These are phyloP conservation scores for Psophia crepitans DNA, from an alignment of 2,113 vertebrate genomes.

Conservation along the genomic window DNA sequence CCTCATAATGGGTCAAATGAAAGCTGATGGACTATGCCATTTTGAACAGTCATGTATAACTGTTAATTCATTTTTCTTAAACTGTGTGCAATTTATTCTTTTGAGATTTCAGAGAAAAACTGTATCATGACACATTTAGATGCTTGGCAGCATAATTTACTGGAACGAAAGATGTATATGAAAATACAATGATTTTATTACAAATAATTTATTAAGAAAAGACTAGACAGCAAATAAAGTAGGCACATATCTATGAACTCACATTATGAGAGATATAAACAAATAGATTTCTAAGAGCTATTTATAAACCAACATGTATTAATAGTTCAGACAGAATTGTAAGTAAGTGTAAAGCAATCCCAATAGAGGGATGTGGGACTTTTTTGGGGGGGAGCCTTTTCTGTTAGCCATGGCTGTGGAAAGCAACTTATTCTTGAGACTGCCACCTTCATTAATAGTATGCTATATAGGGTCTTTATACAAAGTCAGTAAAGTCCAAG, in stretches of 20 bases:
- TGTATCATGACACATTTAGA: not conserved
- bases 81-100: not conserved
- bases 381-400: not conserved
- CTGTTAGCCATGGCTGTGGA: not conserved
- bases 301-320: slow-evolving; percentile 6
- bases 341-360: not conserved
- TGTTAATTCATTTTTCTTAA: not conserved
- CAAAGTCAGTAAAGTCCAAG: not conserved
- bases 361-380: not conserved
- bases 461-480: not conserved
- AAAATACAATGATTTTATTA: not conserved
- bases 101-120: not conserved
- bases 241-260: not conserved
- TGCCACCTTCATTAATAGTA: not conserved
- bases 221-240: slow-evolving; percentile 1
- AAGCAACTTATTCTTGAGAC: not conserved
- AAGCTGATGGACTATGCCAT: not conserved
- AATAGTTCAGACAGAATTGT: not conserved
- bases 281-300: not conserved
- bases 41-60: not conserved
- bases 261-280: not conserved
- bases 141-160: not conserved
- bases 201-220: slow-evolving; percentile 9
- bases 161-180: not conserved
- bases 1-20: not conserved